A percentile compares a stretch with the other conserved stretches of the same genome.
Evolutionary conservation across 37 sponge, comb jelly and placozoan species (phyloP).

Genomic region (Halisarca cf. caerulea): DNA sequence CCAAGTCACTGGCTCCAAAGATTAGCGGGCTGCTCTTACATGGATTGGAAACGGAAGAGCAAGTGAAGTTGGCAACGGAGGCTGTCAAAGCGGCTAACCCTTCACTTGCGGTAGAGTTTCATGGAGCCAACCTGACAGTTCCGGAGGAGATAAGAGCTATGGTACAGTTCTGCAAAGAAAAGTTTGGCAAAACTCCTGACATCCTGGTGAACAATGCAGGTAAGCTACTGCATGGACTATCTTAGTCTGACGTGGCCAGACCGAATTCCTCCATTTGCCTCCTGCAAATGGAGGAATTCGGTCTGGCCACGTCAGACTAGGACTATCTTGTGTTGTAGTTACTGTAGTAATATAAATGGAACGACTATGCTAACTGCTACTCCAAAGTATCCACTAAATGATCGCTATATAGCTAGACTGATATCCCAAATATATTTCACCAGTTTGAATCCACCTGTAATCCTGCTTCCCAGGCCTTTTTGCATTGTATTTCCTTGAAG

Average conservation of each 20-base stretch:
- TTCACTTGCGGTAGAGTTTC: constrained; percentile 33
- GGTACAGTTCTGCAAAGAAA: constrained; percentile 38
- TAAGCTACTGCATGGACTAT: not conserved
- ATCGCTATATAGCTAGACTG: no score
- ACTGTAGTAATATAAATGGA: no score
- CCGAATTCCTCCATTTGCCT: no score
- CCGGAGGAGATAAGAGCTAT: constrained; percentile 52
- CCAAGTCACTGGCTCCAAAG: constrained; percentile 23
- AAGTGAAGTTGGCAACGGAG: constrained; percentile 16
- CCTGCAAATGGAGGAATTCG: no score
- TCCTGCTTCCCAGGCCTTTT: no score
- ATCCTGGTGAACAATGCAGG: constrained; percentile 85
- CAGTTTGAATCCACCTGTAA: no score
- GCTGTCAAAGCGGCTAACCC: not conserved
- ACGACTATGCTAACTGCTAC: no score
- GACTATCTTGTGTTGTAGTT: no score
- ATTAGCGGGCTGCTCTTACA: not conserved
- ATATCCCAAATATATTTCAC: no score
- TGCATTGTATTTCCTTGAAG: no score
- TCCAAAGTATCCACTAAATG: no score
- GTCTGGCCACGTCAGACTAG: no score
- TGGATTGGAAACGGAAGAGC: not conserved
- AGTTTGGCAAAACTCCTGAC: constrained; percentile 52
- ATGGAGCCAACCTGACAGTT: constrained; percentile 56
- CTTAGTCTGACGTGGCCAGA: not conserved